Conservation (phyloP, 2,797 vertebrate species). For the Parauchenoglanis punctatus region DNA sequence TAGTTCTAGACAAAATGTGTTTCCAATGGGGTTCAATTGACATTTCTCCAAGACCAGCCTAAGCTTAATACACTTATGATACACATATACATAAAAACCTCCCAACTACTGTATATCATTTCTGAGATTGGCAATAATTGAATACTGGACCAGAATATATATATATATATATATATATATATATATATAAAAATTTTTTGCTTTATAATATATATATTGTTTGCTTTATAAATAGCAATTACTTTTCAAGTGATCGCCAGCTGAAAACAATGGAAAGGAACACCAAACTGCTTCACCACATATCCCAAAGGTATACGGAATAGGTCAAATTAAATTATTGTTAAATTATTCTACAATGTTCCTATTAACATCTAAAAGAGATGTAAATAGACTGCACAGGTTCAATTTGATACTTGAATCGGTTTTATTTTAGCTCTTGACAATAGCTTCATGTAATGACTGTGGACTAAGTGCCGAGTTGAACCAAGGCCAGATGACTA, state of each 20-base stretch:
- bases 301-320: slow-evolving; percentile 9
- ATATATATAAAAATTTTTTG: background rate
- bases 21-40: background rate
- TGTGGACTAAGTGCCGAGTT: slow-evolving; percentile 6
- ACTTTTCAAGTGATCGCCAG: background rate
- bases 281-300: slow-evolving; percentile 5
- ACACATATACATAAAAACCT: too few relatives aligned
- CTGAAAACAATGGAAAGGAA: background rate
- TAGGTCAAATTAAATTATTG: background rate
- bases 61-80: background rate
- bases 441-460: background rate
- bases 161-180: background rate
- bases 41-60: background rate
- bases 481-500: slow-evolving; percentile 8
- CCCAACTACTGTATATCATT: too few relatives aligned
- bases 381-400: background rate
- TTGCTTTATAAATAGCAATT: background rate
- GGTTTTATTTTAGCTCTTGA: slow-evolving; percentile 16
- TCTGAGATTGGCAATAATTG: background rate
- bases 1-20: background rate
- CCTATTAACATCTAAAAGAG: background rate
- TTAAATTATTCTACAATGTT: slow-evolving; percentile 2
- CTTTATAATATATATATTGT: background rate
- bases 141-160: background rate
- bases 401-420: slow-evolving; percentile 42